phyloP scores from a whole-genome alignment of 92 coral and sea anemone genomes.

The Zoanthus gigantus region DNA sequence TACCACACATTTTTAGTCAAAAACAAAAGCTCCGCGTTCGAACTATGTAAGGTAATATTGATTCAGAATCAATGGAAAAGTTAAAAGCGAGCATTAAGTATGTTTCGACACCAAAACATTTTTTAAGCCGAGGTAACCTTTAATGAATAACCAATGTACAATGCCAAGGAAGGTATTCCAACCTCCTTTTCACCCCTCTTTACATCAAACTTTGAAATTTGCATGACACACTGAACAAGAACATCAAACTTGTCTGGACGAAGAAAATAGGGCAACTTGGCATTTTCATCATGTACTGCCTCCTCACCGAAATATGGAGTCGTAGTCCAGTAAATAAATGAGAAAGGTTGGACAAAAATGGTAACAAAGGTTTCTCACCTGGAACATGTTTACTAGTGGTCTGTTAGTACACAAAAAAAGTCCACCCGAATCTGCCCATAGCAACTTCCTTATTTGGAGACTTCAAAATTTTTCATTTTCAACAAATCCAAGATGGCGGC shows the following conservation, averaged over 20 bases:
- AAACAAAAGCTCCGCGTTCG: background rate
- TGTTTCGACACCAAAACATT: background rate
- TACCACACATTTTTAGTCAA: background rate
- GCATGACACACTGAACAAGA: background rate
- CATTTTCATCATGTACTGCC: conserved; percentile 13
- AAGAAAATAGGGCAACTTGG: conserved; percentile 14
- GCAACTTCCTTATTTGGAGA: no score
- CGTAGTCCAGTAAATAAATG: no score
- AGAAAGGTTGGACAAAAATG: no score
- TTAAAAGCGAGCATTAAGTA: background rate
- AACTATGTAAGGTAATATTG: background rate
- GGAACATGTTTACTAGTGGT: no score
- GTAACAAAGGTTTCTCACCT: no score
- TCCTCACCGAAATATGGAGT: conserved; percentile 17
- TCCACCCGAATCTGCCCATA: no score
- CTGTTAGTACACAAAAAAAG: no score
- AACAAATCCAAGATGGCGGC: conserved; percentile 5
- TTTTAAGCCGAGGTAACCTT: conserved; percentile 1
- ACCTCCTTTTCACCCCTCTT: background rate
- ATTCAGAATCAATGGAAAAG: background rate
- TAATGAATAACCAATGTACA: conserved; percentile 25
- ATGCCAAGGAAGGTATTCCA: conserved; percentile 43
- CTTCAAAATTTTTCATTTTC: no score
- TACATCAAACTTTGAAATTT: background rate
- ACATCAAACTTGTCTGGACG: conserved; percentile 42